These are phyloP conservation scores for Perithous albicinctus DNA, from an alignment of 2,888 invertebrate species.

Conservation along the genomic window DNA sequence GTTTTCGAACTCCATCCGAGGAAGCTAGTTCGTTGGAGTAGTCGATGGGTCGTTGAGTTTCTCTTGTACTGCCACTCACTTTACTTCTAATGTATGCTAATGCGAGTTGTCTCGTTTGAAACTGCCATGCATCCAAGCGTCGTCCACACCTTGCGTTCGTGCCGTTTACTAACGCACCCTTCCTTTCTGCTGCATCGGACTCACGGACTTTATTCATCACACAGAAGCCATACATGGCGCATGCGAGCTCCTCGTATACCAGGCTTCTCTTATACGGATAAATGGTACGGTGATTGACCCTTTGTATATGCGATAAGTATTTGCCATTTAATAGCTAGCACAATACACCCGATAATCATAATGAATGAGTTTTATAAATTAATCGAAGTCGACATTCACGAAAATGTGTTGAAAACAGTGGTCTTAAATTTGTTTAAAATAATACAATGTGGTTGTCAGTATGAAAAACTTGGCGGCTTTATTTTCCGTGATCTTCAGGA, in stretches of 20 bases:
- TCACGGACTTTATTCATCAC: conserved; percentile 5
- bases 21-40: conserved; percentile 38
- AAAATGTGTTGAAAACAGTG: too few species aligned
- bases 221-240: conserved; percentile 5
- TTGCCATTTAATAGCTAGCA: not conserved
- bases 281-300: conserved; percentile 17
- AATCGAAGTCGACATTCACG: too few species aligned
- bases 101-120: conserved; percentile 1
- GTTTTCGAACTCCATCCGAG: conserved; percentile 65
- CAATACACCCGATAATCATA: not conserved
- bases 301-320: not conserved
- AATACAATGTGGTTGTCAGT: too few species aligned
- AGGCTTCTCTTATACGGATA: not conserved
- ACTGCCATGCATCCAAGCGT: conserved; percentile 9
- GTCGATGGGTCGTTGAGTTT: conserved; percentile 47
- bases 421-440: too few species aligned
- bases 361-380: not conserved
- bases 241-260: not conserved
- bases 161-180: not conserved
- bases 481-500: too few species aligned
- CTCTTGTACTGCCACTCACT: conserved; percentile 39
- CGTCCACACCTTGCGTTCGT: not conserved
- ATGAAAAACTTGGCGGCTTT: too few species aligned
- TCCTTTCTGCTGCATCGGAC: not conserved
- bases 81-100: conserved; percentile 61